These are phyloP conservation scores for Cyprinella venusta DNA, from an alignment of 2,797 vertebrate genomes.

Conservation along the genomic window DNA sequence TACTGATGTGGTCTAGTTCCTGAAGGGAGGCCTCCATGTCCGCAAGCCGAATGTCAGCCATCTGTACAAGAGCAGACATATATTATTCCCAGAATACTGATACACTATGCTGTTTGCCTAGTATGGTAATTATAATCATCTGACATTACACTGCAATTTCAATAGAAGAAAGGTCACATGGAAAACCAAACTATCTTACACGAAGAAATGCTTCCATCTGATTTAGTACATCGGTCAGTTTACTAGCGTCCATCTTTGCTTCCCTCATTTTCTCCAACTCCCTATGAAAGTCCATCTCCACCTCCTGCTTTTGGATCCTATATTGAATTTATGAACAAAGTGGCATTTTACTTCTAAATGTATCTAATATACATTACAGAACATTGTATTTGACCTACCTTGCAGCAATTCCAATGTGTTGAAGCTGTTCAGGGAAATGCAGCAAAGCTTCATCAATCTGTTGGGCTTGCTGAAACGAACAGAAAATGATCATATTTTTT, in stretches of 20 bases:
- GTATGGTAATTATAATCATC: not conserved
- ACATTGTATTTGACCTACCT: constrained; percentile 65
- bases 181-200: constrained; percentile 55
- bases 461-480: constrained; percentile 75
- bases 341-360: not conserved
- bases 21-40: constrained; percentile 66
- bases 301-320: constrained; percentile 81
- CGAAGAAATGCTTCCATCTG: constrained; percentile 79
- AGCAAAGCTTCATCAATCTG: constrained; percentile 74
- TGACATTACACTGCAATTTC: not conserved
- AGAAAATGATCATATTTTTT: not conserved
- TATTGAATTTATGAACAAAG: not conserved
- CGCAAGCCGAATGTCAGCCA: constrained; percentile 70
- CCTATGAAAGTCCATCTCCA: constrained; percentile 74
- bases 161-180: not conserved
- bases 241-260: constrained; percentile 67
- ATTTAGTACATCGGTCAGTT: constrained; percentile 67
- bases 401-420: constrained; percentile 73
- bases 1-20: constrained; percentile 66
- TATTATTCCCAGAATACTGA: not conserved
- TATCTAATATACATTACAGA: not conserved
- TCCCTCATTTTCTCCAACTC: constrained; percentile 74
- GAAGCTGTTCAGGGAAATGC: constrained; percentile 74
- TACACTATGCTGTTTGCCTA: not conserved
- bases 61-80: constrained; percentile 62